Base-by-base conservation (phyloP, 2,797 vertebrate species). In the Eulemur albifrons region DNA sequence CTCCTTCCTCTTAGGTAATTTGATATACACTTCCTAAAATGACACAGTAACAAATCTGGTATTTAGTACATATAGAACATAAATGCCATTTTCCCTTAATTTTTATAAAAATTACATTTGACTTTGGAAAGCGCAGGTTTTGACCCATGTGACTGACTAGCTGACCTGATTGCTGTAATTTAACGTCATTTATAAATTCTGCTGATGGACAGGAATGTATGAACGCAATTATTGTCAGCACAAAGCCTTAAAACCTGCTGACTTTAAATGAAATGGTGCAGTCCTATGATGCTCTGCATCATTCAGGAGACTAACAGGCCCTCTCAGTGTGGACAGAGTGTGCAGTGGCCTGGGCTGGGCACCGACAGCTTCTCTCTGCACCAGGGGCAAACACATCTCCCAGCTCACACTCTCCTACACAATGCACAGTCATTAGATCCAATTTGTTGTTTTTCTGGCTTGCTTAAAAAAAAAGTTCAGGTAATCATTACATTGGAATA, bases 181-280 rank as follows among this genome's bases (percentile, higher is more conserved):
- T 98, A 98, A 98, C 98, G 94, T 98, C 98, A 98, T 98, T 99
- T 98, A 98, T 98, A 98, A 99, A 99, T 99, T 98, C 98, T 99
- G 99, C 99, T 99, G 99, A 99, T 99, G 98, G 98, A 99, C 98
- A 99, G 99, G 99, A 99, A 99, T 98, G 98, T 98, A 98, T 98
- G 98, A 98, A 98, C 98, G 98, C 98, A 98, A 98, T 99, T 99
- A 99, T 99, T 99, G 99, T 99, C 99, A 99, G 99, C 99, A 99
- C 99, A 99, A 99, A 99, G 99, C 99, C 99, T 99, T 99, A 99
- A 99, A 99, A 99, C 99, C 99, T 99, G 99, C 99, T 99, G 99
- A 99, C 99, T 99, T 99, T 98, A 99, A 99, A 98, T 98, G 99
- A 99, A 99, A 98, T 97, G 97, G 98, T 98, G 99, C 98, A 99